These are phyloP conservation scores for Drosophila sucinea DNA, from an alignment of 1,140 invertebrate species.

Conservation along the genomic window DNA sequence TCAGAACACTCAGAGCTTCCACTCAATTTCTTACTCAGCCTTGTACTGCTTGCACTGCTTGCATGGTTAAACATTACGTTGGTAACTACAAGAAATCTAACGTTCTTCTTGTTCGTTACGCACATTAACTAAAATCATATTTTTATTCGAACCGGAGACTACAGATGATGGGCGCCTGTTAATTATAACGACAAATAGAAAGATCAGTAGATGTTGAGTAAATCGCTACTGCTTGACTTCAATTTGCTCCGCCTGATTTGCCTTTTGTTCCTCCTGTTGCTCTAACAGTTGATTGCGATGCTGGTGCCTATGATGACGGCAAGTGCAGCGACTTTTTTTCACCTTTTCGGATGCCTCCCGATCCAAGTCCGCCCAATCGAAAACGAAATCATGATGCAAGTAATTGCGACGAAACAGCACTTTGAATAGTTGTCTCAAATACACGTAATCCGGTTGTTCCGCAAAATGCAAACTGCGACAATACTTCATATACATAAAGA, in stretches of 20 bases:
- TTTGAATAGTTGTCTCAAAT: conserved; percentile 83
- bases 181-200: conserved; percentile 43
- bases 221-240: background rate
- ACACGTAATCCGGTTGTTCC: conserved; percentile 97
- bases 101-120: too few relatives aligned
- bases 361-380: conserved; percentile 53
- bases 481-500: conserved; percentile 97
- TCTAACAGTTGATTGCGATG: background rate
- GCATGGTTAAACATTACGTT: too few relatives aligned
- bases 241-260: background rate
- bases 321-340: conserved; percentile 2
- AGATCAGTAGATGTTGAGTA: conserved; percentile 1
- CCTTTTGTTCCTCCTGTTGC: background rate
- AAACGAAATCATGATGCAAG: conserved; percentile 39
- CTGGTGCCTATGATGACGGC: background rate
- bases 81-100: too few relatives aligned
- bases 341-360: background rate
- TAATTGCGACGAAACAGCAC: conserved; percentile 37
- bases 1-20: too few relatives aligned
- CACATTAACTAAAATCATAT: too few relatives aligned
- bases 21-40: too few relatives aligned
- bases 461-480: conserved; percentile 95
- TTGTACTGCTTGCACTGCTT: too few relatives aligned
- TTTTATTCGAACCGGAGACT: background rate
- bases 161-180: conserved; percentile 20